A percentile compares a stretch with the other conserved stretches of the same genome.
phyloP scores from a whole-genome alignment of 1,140 invertebrate species.

The Nasonia vitripennis region DNA sequence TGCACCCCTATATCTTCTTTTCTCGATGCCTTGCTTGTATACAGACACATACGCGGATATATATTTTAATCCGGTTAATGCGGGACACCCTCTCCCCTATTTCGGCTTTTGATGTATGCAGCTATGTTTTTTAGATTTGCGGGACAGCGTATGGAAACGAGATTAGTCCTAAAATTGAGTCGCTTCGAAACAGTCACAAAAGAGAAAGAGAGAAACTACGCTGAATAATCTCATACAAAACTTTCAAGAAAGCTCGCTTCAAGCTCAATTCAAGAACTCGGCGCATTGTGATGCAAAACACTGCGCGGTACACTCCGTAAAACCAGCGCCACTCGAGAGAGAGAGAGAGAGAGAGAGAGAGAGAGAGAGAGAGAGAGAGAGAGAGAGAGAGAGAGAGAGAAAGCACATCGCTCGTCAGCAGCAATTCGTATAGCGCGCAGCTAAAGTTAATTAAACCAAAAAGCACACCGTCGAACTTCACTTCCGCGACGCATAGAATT shows the following conservation, averaged over 20 bases:
- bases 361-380: no score
- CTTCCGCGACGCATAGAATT: not conserved
- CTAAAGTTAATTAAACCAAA: not conserved
- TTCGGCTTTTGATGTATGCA: not conserved
- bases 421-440: no score
- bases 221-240: no score
- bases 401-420: not conserved
- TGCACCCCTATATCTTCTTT: no score
- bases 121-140: not conserved
- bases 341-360: not conserved
- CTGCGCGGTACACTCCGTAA: no score
- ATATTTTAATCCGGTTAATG: slow-evolving; percentile 3
- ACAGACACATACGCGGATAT: not conserved
- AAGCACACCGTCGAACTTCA: not conserved
- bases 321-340: no score
- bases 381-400: no score
- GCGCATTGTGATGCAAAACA: no score
- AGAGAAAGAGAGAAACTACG: no score
- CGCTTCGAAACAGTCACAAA: not conserved
- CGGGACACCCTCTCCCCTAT: not conserved
- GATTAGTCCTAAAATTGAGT: not conserved
- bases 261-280: no score
- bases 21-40: no score
- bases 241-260: no score
- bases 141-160: not conserved